Evolutionary conservation across 37 sponge, comb jelly and placozoan species (phyloP).

Genomic region (Cladorhizidae sp.): DNA sequence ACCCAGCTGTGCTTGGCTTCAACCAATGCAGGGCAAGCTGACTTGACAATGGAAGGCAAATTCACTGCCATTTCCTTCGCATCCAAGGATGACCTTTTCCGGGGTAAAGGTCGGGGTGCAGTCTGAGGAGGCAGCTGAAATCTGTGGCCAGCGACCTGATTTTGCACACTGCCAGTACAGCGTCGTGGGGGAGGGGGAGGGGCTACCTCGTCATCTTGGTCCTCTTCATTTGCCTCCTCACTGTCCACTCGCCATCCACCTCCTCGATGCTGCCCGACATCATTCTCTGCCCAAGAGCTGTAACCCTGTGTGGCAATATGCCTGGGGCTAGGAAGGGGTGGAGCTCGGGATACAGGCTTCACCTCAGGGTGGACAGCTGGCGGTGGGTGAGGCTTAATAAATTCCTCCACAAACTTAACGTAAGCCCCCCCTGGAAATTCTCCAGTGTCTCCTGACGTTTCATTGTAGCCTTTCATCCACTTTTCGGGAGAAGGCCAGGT

Average conservation of each 20-base stretch:
- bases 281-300: too few species aligned
- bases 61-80: background rate
- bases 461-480: conserved; percentile 70
- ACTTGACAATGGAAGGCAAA: background rate
- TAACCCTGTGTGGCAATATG: background rate
- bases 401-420: conserved; percentile 52
- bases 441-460: conserved; percentile 43
- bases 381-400: background rate
- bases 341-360: background rate
- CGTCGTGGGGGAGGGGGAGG: conserved; percentile 59
- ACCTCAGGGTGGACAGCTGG: too few species aligned
- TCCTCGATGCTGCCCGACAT: background rate
- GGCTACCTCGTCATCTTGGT: conserved; percentile 1
- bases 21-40: background rate
- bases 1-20: conserved; percentile 18
- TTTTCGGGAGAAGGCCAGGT: conserved; percentile 58
- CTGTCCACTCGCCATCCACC: background rate
- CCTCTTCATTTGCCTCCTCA: background rate
- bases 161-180: background rate
- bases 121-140: background rate
- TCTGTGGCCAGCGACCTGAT: background rate
- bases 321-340: background rate
- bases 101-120: background rate
- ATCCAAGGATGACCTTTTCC: background rate
- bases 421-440: conserved; percentile 80